These are phyloP conservation scores for Ianthella basta DNA, from an alignment of 37 sponge, comb jelly and placozoan species.

Conservation along the genomic window DNA sequence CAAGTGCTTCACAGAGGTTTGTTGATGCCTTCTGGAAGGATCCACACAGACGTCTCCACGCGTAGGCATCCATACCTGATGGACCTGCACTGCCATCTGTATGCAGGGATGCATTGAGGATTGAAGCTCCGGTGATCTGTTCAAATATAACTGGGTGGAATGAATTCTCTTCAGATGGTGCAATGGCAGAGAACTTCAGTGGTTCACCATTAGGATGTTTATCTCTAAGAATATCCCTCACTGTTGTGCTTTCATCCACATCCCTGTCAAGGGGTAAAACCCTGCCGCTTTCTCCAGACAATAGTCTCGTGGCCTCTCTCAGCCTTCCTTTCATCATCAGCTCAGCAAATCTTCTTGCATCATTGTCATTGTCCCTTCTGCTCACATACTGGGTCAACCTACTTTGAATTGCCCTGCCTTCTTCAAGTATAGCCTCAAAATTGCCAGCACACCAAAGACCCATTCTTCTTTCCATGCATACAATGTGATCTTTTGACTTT, in stretches of 20 bases:
- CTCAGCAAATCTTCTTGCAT: background rate
- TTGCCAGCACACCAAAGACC: background rate
- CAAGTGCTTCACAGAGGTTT: background rate
- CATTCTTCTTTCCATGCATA: background rate
- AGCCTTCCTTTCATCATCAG: slow-evolving; percentile 18
- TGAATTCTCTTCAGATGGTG: background rate
- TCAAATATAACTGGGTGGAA: slow-evolving; percentile 23
- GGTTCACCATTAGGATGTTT: background rate
- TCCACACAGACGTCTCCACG: background rate
- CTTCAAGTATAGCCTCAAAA: background rate
- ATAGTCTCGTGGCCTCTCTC: slow-evolving; percentile 6
- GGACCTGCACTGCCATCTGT: slow-evolving; percentile 13
- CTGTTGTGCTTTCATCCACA: no score
- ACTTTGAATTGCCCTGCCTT: background rate
- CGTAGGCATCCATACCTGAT: background rate
- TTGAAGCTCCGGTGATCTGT: background rate
- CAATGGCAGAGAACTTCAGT: background rate
- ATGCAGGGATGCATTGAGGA: background rate
- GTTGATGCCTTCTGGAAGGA: background rate
- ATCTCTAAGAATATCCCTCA: background rate
- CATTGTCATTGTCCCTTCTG: background rate
- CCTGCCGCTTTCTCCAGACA: background rate
- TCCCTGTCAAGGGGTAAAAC: background rate
- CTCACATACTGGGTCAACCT: background rate
- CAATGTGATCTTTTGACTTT: slow-evolving; percentile 8